Conservation (phyloP, 1,140 invertebrate genomes). For the Drosophila mauritiana region DNA sequence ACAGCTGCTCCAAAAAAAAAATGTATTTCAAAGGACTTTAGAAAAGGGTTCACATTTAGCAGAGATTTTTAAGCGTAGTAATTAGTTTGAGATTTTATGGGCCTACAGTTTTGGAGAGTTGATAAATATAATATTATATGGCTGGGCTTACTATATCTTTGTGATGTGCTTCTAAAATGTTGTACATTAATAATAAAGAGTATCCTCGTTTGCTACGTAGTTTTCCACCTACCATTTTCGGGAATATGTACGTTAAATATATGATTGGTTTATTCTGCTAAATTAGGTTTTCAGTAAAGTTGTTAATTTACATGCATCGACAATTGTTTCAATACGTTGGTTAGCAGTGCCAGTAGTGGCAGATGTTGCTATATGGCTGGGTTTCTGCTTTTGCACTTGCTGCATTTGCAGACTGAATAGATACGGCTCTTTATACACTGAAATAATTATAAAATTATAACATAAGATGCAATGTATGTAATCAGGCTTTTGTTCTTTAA, state of each 20-base stretch:
- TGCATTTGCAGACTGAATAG: not conserved
- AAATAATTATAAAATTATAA: not conserved
- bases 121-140: not conserved
- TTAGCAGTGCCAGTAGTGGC: slow-evolving; percentile 39
- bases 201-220: no score
- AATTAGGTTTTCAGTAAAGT: not conserved
- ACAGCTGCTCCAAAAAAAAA: slow-evolving; percentile 19
- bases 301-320: slow-evolving; percentile 41
- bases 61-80: slow-evolving; percentile 3
- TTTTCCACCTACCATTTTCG: no score
- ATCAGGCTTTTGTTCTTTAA: no score
- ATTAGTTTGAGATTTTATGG: slow-evolving; percentile 12
- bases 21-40: slow-evolving; percentile 20
- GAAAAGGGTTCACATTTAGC: slow-evolving; percentile 12
- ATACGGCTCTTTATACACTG: not conserved
- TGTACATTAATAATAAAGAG: no score
- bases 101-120: not conserved
- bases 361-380: slow-evolving; percentile 13
- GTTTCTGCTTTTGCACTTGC: not conserved
- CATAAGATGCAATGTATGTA: not conserved
- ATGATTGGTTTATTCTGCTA: no score
- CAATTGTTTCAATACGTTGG: slow-evolving; percentile 72
- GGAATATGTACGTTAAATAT: no score
- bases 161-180: not conserved
- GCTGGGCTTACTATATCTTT: not conserved